Evolutionary conservation across 2,113 vertebrate genomes (phyloP), one percentile per base, ranked within the genome.

Genomic region (Calidris pugnax): DNA sequence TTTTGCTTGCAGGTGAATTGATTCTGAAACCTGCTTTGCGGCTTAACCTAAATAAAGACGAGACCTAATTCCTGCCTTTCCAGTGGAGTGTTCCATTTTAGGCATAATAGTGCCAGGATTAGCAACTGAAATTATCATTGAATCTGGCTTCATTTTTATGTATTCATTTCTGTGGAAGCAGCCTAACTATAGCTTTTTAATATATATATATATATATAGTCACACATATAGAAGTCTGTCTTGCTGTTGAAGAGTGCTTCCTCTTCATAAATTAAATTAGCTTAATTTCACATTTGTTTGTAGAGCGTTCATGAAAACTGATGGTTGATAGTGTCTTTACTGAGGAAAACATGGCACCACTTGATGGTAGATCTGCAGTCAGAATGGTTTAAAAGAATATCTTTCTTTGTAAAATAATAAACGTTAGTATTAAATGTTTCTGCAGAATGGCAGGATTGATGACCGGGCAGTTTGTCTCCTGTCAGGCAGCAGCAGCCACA

Each of bases 261-360:
- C 12, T 67, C 57, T 39, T 74, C 8, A 3, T 55, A 4, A 48
- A 59, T 86, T 59, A 66, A 79, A 41, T 56, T 23, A 14, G 7
- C 35, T 73, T 41, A 28, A 53, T 82, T 89, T 84, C 56, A 41
- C 19, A 4, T 50, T 71, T 43, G 39, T 85, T 90, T 63, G 12
- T 59, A 55, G 21, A 47, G 35, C 17, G 7, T 90, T 83, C 79
- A 12, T 71, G 23, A 60, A 59, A 86, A 28, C 6, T 82, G 67
- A 45, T 1, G 72, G 6, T 23, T 68, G 35, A 6, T 78, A 28
- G 22, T n/a, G 39, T 68, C 28, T n/a, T 33, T 53, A 10, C 43
- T 43, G n/a, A 60, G 62, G 30, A 84, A n/a, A 69, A 23, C 1
- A 0, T 2, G 2, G 7, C 50, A 74, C 7, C 7, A 2, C 22